Conservation (phyloP, 2,888 invertebrate genomes). For the Desoria tigrina region DNA sequence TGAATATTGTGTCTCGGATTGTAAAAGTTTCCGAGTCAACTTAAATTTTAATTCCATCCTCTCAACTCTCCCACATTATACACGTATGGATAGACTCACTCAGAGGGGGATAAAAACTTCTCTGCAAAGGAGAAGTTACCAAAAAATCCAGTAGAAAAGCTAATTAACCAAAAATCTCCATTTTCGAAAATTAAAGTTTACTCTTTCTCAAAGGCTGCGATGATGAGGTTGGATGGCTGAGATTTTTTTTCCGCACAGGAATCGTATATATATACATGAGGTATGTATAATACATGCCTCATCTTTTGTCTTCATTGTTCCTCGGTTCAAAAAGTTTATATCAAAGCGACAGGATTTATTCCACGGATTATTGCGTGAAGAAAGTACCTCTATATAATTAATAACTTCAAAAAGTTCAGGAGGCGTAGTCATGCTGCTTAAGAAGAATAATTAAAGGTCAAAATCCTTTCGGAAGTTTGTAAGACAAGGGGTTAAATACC, state of each 20-base stretch:
- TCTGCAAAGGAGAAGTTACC: background rate
- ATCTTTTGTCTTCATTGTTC: no score
- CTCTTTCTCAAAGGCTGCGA: no score
- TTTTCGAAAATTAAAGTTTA: no score
- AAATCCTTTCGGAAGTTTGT: constrained; percentile 41
- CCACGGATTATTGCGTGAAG: constrained; percentile 7
- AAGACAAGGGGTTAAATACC: constrained; percentile 29
- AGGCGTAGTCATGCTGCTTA: constrained; percentile 28
- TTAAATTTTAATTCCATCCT: constrained; percentile 11
- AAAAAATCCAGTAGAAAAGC: background rate
- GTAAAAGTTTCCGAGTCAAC: constrained; percentile 8
- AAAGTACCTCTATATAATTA: constrained; percentile 25
- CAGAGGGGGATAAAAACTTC: background rate
- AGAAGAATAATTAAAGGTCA: constrained; percentile 49
- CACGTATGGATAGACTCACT: no score
- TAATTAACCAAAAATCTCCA: constrained; percentile 5
- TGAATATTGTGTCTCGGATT: constrained; percentile 39
- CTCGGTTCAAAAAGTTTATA: no score
- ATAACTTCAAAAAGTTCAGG: constrained; percentile 33
- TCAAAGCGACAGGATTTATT: constrained; percentile 8
- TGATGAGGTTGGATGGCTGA: no score
- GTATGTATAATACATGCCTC: no score
- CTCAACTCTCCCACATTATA: background rate
- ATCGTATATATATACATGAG: no score
- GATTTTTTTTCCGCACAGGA: no score